phyloP scores from a whole-genome alignment of 2,797 vertebrate genomes.

The Netta rufina region DNA sequence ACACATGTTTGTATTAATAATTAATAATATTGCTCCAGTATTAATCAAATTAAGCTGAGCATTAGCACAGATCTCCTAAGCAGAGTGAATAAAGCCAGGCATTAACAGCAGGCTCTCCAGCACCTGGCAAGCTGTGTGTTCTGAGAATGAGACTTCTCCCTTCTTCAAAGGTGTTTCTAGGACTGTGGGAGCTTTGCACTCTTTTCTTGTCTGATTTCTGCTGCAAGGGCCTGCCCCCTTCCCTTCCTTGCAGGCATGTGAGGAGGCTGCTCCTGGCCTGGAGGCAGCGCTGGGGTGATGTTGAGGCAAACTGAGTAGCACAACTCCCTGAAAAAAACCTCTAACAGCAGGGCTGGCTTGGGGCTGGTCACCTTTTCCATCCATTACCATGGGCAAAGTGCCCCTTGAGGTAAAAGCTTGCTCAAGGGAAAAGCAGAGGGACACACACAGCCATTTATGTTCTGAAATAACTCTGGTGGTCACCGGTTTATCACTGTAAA shows the following conservation, averaged over 20 bases:
- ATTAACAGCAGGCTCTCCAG: not conserved
- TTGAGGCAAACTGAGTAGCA: not conserved
- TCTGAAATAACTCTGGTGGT: not conserved
- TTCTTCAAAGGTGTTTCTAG: not conserved
- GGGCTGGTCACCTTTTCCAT: not conserved
- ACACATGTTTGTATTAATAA: not conserved
- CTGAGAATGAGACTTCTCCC: not conserved
- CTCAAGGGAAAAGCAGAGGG: not conserved
- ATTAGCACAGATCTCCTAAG: not conserved
- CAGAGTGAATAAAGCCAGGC: not conserved
- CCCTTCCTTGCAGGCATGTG: not conserved
- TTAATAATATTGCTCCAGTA: conserved; percentile 38
- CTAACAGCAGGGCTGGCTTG: not conserved
- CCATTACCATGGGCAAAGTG: accelerated
- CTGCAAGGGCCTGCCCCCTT: not conserved
- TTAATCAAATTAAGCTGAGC: conserved; percentile 51
- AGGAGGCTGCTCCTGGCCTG: not conserved
- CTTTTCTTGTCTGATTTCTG: not conserved
- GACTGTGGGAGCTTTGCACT: not conserved
- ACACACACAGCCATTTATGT: not conserved
- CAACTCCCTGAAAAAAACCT: not conserved
- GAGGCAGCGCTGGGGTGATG: not conserved
- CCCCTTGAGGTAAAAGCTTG: not conserved
- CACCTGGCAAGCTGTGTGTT: not conserved
- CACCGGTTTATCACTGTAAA: not conserved